Conservation (phyloP, 37 sponge, comb jelly and placozoan species). For the Chondrilla cf. caribensis region DNA sequence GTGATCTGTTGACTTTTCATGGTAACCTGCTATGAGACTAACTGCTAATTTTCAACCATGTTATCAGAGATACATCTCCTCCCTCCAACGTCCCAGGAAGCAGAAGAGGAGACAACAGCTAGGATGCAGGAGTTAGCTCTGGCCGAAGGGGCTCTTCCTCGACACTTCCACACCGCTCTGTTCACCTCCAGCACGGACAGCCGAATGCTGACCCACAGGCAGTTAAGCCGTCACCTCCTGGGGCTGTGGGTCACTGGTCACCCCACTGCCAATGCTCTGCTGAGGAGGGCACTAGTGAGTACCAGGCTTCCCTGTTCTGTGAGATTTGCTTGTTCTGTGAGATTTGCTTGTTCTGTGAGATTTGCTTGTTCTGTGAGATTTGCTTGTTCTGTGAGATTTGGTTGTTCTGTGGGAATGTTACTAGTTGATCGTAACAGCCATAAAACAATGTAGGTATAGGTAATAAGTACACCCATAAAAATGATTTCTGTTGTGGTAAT, state of each 20-base stretch:
- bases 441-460: too few species aligned
- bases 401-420: neutral
- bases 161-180: slow-evolving; percentile 93
- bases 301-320: neutral
- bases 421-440: too few species aligned
- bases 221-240: slow-evolving; percentile 90
- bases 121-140: slow-evolving; percentile 98
- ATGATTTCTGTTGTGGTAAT: too few species aligned
- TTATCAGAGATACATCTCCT: too few species aligned
- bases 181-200: slow-evolving; percentile 88
- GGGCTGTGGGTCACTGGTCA: slow-evolving; percentile 92
- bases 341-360: too few species aligned
- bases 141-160: slow-evolving; percentile 94
- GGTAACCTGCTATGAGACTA: too few species aligned
- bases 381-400: too few species aligned
- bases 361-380: too few species aligned
- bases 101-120: slow-evolving; percentile 71
- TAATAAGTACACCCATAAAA: too few species aligned
- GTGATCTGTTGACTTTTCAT: too few species aligned
- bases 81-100: slow-evolving; percentile 55
- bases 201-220: slow-evolving; percentile 88
- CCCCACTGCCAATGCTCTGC: slow-evolving; percentile 75
- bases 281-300: slow-evolving; percentile 79
- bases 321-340: too few species aligned
- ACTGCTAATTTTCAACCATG: too few species aligned